Base-by-base conservation (phyloP, 2,888 invertebrate species). In the Molanna angustata region DNA sequence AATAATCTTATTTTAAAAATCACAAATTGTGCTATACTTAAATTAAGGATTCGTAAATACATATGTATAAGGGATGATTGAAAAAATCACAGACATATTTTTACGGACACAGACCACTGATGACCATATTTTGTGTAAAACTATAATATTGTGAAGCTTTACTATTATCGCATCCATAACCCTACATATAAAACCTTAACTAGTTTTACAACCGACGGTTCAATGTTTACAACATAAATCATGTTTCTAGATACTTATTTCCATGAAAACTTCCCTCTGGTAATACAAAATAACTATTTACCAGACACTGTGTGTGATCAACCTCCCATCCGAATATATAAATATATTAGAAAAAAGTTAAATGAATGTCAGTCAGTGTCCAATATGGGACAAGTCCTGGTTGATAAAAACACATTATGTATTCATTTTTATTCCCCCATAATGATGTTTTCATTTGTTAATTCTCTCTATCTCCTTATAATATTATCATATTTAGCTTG, bases 21-120 rank as follows among this genome's bases (percentile, higher is more conserved):
- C 76, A 76, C 77, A 76, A 72, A 72, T 75, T 74, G 75, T 76
- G 76, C 76, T 76, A 77, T 74, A 72, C 76, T 77, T 76, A 76
- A 73, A 74, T 75, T 76, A 74, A 71, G 73, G 74, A 72, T 73
- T n/a, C n/a, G 74, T 72, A 64, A 54, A 54, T 32, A 41, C 47
- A 60, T 71, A 72, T 65, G 76, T 48, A 52, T 58, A 76, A 76
- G 77, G 75, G 77, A 77, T 75, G 76, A 77, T 75, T 76, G 76
- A 76, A 76, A 76, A 76, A 77, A 77, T 77, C 77, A 77, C 77
- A 77, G 77, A 77, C 77, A 76, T 56, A 76, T 76, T 70, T 71
- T 72, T 75, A 76, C 74, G 76, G 71, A 77, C 77, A 75, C 70
- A 71, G 72, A 76, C 74, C 74, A 74, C 70, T 74, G 69, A 73